These are phyloP conservation scores for Lasioglossum baleicum DNA, from an alignment of 1,140 invertebrate genomes.

Conservation along the genomic window DNA sequence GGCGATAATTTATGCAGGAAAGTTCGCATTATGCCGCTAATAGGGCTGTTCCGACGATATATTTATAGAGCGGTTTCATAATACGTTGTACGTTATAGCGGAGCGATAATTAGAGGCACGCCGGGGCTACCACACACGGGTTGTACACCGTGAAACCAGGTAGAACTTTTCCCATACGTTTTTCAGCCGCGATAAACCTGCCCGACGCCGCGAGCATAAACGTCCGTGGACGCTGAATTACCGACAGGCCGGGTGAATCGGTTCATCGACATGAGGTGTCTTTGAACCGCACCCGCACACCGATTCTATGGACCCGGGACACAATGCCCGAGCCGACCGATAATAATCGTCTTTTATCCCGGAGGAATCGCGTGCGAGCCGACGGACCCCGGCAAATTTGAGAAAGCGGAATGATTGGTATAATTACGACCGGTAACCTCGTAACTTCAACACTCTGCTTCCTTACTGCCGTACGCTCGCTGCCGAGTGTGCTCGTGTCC, in stretches of 20 bases:
- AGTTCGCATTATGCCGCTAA: conserved; percentile 41
- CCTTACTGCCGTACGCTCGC: background rate
- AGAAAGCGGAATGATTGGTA: conserved; percentile 23
- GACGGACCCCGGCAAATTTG: conserved; percentile 20
- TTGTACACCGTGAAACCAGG: background rate
- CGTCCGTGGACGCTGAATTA: background rate
- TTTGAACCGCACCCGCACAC: background rate
- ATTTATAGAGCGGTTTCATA: conserved; percentile 39
- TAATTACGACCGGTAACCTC: conserved; percentile 11
- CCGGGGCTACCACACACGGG: background rate
- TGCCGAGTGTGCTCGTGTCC: background rate
- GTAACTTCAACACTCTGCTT: conserved; percentile 1
- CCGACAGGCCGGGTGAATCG: background rate
- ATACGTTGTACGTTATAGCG: conserved; percentile 26
- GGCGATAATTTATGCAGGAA: conserved; percentile 38
- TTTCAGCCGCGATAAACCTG: conserved; percentile 7
- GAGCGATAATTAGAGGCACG: conserved; percentile 24
- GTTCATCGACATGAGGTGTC: background rate
- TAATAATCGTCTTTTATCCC: conserved; percentile 11
- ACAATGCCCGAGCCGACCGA: background rate
- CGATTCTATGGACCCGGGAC: background rate
- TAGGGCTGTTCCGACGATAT: conserved; percentile 41
- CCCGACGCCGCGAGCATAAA: background rate
- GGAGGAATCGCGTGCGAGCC: conserved; percentile 6
- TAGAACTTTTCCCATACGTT: conserved; percentile 20